Conservation (phyloP, 2,113 vertebrate species). For the Ramphastos sulfuratus region DNA sequence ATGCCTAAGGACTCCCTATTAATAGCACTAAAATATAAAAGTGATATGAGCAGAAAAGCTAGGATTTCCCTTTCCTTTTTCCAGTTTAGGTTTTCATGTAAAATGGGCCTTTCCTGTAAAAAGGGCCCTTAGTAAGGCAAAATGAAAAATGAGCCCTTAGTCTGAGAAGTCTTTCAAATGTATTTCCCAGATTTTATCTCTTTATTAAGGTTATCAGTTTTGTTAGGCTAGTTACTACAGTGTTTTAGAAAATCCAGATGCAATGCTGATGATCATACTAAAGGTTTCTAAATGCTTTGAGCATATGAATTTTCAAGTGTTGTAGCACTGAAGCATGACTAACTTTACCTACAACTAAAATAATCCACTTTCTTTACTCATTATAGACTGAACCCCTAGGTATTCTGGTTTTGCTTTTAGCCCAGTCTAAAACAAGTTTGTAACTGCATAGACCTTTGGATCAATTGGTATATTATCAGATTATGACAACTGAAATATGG, state of each 20-base stretch:
- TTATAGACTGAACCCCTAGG: neutral
- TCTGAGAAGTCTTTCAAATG: neutral
- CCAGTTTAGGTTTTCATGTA: neutral
- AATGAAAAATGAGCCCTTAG: neutral
- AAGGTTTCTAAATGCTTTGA: neutral
- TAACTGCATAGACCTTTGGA: neutral
- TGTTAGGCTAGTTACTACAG: neutral
- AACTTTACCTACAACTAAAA: neutral
- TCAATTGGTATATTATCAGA: neutral
- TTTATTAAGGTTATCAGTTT: neutral
- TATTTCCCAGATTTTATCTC: neutral
- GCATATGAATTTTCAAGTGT: neutral
- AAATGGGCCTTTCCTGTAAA: neutral
- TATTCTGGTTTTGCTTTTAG: neutral
- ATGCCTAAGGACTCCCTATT: neutral
- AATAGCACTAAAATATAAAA: neutral
- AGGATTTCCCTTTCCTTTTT: neutral
- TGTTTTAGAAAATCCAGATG: neutral
- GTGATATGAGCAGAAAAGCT: neutral
- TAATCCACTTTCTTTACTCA: neutral
- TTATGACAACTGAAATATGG: neutral
- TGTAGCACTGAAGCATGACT: neutral
- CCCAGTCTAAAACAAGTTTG: neutral
- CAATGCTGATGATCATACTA: neutral
- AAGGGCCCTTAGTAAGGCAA: too few species aligned